These are phyloP conservation scores for Dendrolimus kikuchii DNA, from an alignment of 1,140 invertebrate genomes.

Conservation along the genomic window DNA sequence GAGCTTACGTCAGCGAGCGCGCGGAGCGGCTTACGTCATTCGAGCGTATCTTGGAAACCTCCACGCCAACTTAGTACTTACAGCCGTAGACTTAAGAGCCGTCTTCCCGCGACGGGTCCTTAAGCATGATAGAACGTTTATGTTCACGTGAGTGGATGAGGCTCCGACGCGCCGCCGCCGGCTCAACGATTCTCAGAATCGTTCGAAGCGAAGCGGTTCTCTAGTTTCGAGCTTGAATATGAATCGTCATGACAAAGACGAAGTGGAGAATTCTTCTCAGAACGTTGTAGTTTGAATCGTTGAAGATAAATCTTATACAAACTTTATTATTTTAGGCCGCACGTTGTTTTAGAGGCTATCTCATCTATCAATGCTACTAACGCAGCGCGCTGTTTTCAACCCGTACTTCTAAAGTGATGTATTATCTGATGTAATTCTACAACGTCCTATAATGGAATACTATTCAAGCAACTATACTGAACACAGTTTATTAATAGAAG, in stretches of 20 bases:
- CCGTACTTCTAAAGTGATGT: too few species aligned
- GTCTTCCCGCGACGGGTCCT: conserved; percentile 23
- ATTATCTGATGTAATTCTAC: too few species aligned
- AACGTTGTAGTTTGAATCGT: conserved; percentile 15
- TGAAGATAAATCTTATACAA: conserved; percentile 2
- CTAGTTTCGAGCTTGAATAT: conserved; percentile 69
- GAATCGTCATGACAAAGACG: conserved; percentile 46
- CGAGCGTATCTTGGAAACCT: conserved; percentile 33
- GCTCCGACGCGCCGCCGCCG: conserved; percentile 63
- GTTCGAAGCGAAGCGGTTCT: conserved; percentile 57
- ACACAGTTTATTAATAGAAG: too few species aligned
- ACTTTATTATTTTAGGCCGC: too few species aligned
- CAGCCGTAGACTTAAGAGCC: conserved; percentile 23
- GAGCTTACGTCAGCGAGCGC: conserved; percentile 69
- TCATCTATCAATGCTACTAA: too few species aligned
- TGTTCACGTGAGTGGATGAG: conserved; percentile 70
- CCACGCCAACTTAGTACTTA: conserved; percentile 41
- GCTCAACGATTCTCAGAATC: conserved; percentile 68
- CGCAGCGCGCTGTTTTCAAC: too few species aligned
- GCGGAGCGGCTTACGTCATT: conserved; percentile 68
- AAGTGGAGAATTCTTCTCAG: conserved; percentile 21
- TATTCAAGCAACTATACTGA: too few species aligned
- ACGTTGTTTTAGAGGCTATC: too few species aligned
- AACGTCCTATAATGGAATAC: too few species aligned
- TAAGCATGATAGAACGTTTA: conserved; percentile 68